Evolutionary conservation across 23 tunicate genomes (phyloP).

Genomic region (Styela plicata): DNA sequence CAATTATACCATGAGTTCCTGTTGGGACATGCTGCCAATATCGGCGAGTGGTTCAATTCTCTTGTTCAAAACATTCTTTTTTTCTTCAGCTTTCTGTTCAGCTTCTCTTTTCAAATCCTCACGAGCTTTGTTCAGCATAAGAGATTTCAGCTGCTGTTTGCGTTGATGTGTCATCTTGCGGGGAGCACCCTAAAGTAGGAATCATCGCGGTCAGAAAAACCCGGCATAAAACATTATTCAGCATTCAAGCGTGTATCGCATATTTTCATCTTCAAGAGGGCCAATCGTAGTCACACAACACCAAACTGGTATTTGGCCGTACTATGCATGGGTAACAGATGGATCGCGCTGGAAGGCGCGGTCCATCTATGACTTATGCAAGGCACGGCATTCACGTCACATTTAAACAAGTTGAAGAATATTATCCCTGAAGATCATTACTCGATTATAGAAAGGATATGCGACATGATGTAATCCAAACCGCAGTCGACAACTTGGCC

Average conservation of each 20-base stretch:
- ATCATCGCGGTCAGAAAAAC: background rate
- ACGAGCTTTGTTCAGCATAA: constrained; percentile 89
- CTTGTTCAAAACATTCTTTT: constrained; percentile 64
- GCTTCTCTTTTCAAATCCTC: constrained; percentile 92
- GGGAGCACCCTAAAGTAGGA: constrained; percentile 16
- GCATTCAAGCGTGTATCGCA: too few species aligned
- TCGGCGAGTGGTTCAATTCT: constrained; percentile 67
- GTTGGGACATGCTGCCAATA: constrained; percentile 55
- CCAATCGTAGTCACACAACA: too few species aligned
- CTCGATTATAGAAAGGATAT: background rate
- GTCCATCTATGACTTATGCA: background rate
- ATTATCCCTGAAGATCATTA: background rate
- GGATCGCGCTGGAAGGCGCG: too few species aligned
- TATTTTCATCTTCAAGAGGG: too few species aligned
- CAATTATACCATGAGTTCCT: constrained; percentile 80
- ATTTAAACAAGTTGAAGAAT: background rate
- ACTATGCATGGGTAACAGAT: too few species aligned
- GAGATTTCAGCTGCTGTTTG: constrained; percentile 70
- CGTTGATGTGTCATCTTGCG: constrained; percentile 86
- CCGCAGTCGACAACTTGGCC: background rate
- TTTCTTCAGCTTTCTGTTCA: constrained; percentile 76
- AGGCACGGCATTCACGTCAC: background rate
- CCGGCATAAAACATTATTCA: too few species aligned
- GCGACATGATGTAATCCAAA: background rate
- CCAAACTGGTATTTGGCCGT: too few species aligned